Evolutionary conservation across 2,797 vertebrate genomes (phyloP), one percentile per base, ranked within the genome.

Genomic region (Erethizon dorsatum): DNA sequence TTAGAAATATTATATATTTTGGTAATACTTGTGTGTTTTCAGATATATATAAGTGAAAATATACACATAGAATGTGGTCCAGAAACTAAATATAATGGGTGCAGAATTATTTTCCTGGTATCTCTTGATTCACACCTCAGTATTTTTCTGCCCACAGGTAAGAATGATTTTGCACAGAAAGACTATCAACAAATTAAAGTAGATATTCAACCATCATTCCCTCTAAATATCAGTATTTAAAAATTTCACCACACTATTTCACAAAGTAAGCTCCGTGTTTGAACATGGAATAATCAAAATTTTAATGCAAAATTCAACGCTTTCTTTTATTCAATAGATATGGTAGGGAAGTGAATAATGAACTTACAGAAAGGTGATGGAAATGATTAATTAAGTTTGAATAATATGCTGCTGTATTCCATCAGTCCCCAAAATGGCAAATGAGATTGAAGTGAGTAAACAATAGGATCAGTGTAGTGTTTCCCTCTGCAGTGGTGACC

Each of bases 151-250:
- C 12, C 63, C 24, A 47, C 26, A 69, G 0, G 1, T 50, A 75
- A 92, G 37, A 92, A 33, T 82, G 67, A 78, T 26, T 24, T 75
- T 87, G 6, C 52, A 18, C 37, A 33, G 17, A 89, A n/a, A 28
- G 41, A 85, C 47, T 61, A 93, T 63, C 77, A 87, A 67, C 18
- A 79, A 86, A 92, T 52, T 52, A 71, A 79, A 84, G 31, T 47
- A 22, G 20, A 28, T 83, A 37, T 65, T 86, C 13, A 86, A 15
- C 1, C 2, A 52, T 5, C 56, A 17, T 20, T 37, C 17, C 14
- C 69, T 94, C 80, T 28, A 50, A 67, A 45, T 17, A 67, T 67
- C 13, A 54, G 57, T 67, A 90, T 77, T 80, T 90, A 69, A 71
- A 45, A 24, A 61, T 89, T 82, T 83, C n/a, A 28, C 82, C 3